These are phyloP conservation scores for Pogonocichla stellata DNA, from an alignment of 2,113 vertebrate genomes.

Conservation along the genomic window DNA sequence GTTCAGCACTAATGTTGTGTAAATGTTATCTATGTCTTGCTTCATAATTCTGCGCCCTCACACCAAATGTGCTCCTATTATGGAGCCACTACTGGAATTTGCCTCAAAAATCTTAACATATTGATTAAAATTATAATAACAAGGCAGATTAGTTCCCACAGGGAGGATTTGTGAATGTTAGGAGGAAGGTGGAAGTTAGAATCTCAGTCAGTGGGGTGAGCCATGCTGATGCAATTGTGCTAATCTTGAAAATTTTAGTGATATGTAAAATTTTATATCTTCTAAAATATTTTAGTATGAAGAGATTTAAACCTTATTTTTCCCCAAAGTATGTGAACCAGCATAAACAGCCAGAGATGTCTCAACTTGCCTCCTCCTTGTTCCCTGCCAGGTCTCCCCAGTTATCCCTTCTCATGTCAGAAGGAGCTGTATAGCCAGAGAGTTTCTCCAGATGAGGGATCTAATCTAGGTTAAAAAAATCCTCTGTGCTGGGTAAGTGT, in stretches of 20 bases:
- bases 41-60: not conserved
- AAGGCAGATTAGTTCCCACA: not conserved
- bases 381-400: not conserved
- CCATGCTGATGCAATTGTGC: accelerated
- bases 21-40: not conserved
- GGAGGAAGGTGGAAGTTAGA: not conserved
- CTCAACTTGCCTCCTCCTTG: not conserved
- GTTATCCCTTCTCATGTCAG: not conserved
- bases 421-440: not conserved
- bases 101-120: not conserved
- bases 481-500: accelerated
- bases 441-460: not conserved
- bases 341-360: not conserved
- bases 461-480: not conserved
- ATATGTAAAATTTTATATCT: not conserved
- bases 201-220: not conserved
- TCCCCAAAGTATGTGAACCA: not conserved
- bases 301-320: not conserved
- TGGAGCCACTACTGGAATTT: not conserved
- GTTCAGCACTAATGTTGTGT: not conserved
- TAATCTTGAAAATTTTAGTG: not conserved
- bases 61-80: not conserved
- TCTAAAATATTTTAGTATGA: not conserved
- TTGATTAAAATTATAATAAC: not conserved
- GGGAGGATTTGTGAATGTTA: not conserved